These are phyloP conservation scores for Lasaia peninsularis DNA, from an alignment of 1,140 invertebrate genomes.

Conservation along the genomic window DNA sequence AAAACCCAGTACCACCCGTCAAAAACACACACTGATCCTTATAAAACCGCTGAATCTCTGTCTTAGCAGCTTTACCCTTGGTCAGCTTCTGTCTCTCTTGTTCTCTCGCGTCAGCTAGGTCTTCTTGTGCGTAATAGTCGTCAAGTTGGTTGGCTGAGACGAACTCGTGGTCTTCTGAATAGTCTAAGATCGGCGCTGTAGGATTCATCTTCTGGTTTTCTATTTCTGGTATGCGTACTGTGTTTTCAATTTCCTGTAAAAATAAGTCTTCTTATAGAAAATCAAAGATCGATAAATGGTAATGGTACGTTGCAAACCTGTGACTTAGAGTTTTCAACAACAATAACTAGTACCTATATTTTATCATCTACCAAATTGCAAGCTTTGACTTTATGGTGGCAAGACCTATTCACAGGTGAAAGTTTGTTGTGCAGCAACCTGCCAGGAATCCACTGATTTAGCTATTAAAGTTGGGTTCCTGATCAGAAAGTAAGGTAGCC, in stretches of 20 bases:
- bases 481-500: too few species aligned
- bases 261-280: too few species aligned
- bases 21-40: conserved; percentile 81
- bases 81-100: conserved; percentile 53
- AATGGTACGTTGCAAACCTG: neutral
- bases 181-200: conserved; percentile 58
- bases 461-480: too few species aligned
- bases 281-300: too few species aligned
- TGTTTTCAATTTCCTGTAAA: conserved; percentile 57
- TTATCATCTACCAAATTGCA: too few species aligned
- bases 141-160: conserved; percentile 57
- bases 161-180: conserved; percentile 66
- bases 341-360: too few species aligned
- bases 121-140: conserved; percentile 58
- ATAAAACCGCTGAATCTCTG: conserved; percentile 80
- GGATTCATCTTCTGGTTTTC: conserved; percentile 62
- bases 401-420: too few species aligned
- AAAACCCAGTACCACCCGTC: conserved; percentile 87
- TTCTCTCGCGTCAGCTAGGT: conserved; percentile 49
- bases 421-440: too few species aligned
- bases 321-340: too few species aligned
- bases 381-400: too few species aligned
- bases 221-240: conserved; percentile 40
- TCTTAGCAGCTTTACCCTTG: conserved; percentile 58
- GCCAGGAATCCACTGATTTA: too few species aligned